These are phyloP conservation scores for Plemyria rubiginata DNA, from an alignment of 2,888 invertebrate species.

Conservation along the genomic window DNA sequence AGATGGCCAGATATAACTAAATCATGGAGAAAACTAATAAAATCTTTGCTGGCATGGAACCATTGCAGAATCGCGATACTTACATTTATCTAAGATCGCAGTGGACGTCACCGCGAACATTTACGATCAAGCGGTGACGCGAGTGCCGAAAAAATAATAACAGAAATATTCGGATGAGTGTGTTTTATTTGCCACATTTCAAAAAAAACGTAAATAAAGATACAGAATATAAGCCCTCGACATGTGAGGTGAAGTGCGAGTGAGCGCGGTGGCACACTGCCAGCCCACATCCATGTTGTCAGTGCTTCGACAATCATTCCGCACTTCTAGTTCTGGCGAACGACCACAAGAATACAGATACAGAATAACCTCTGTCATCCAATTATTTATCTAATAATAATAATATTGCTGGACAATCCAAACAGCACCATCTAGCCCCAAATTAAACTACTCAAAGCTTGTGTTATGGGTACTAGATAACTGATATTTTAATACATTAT, in stretches of 20 bases:
- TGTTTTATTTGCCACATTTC: constrained; percentile 6
- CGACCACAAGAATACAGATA: constrained; percentile 19
- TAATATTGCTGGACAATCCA: no score
- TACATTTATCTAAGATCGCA: background rate
- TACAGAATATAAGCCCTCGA: constrained; percentile 32
- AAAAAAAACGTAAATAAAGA: constrained; percentile 10
- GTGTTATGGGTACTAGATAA: no score
- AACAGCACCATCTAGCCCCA: no score
- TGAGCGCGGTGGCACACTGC: constrained; percentile 64
- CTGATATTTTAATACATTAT: no score
- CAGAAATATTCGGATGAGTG: background rate
- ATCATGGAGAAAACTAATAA: no score
- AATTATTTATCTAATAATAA: no score
- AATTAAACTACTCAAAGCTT: no score
- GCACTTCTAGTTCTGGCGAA: constrained; percentile 14
- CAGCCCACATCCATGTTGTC: constrained; percentile 53
- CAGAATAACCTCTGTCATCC: background rate
- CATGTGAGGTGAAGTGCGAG: constrained; percentile 50
- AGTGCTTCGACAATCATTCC: constrained; percentile 25
- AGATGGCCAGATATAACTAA: background rate
- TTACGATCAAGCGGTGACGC: background rate
- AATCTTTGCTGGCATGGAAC: background rate
- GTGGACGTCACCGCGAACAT: background rate
- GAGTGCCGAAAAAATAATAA: background rate
- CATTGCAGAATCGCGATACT: background rate